These are phyloP conservation scores for Acestrorhynchus altus DNA, from an alignment of 2,797 vertebrate genomes.

Conservation along the genomic window DNA sequence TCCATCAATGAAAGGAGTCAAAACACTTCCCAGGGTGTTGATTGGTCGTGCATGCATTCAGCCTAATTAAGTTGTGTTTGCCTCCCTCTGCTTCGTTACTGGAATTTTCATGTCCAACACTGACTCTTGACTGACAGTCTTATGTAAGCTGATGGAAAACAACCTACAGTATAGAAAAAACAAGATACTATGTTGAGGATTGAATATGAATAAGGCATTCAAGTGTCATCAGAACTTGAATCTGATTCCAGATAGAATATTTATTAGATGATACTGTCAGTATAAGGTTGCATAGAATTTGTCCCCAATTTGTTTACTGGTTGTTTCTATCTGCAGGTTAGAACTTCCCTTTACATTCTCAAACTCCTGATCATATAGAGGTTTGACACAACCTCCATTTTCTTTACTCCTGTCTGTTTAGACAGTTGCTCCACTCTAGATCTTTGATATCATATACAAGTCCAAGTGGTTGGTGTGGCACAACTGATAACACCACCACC, in stretches of 20 bases:
- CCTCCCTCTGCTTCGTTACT: constrained; percentile 8
- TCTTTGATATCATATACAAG: too few relatives aligned
- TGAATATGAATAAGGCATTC: not conserved
- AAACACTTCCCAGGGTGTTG: constrained; percentile 36
- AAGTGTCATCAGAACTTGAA: not conserved
- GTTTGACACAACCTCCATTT: too few relatives aligned
- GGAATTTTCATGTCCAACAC: constrained; percentile 6
- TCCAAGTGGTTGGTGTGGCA: too few relatives aligned
- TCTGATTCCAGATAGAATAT: not conserved
- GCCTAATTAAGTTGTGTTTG: constrained; percentile 43
- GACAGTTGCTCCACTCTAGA: too few relatives aligned
- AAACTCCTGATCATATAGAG: too few relatives aligned
- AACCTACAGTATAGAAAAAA: not conserved
- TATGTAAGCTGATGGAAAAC: constrained; percentile 1
- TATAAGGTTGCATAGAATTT: not conserved
- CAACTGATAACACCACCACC: too few relatives aligned
- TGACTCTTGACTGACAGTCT: constrained; percentile 30
- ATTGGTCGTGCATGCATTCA: constrained; percentile 33
- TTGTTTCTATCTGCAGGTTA: too few relatives aligned
- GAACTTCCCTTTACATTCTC: too few relatives aligned
- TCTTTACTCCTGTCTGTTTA: too few relatives aligned
- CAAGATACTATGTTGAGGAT: not conserved
- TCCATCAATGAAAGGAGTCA: constrained; percentile 40
- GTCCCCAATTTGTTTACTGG: too few relatives aligned
- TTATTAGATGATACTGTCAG: constrained; percentile 9